Base-by-base conservation (phyloP, 1,140 invertebrate genomes). In the Pseudobourletiella spinata region DNA sequence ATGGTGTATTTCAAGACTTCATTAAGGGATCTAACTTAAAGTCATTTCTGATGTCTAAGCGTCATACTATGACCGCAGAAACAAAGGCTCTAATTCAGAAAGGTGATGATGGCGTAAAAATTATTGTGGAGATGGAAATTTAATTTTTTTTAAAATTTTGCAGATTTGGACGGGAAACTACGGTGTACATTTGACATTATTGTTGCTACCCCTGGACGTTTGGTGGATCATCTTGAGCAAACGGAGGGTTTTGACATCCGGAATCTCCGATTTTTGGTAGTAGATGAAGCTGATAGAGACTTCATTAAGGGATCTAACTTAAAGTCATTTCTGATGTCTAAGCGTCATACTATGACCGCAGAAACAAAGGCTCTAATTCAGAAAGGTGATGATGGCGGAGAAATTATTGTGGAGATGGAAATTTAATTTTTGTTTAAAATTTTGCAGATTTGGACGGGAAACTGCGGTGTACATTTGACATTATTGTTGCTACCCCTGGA, bases 201-300 rank as follows among this genome's bases (percentile, higher is more conserved):
- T 30, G 84, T 99, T 0, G 89, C 91, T 24, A 98, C 95, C 29
- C 91, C 93, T 44, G 94, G 94, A 29, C 82, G 93, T 65, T 76
- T 99, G 28, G 84, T 96, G 6, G 91, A 97, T 76, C 95, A 98
- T 76, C 79, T 98, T 57, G 84, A 86, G 74, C 83, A 83, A 59
- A 95, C 91, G 1, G 74, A 83, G 70, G 91, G 91, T n/a, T 94
- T 98, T 75, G 82, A 83, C 65, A 76, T 98, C 16, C 79, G 83
- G 67, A 73, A 83, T 69, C 78, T 98, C 0, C 80, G 85, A 72
- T 96, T 89, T 78, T 76, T 98, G 52, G 84, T 97, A 1, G 88
- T 97, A 57, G 95, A 99, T 59, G 65, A 99, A 80, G 95, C 95
- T 14, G 95, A 99, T 78, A 80, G 90, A 66, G n/a, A n/a, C n/a